These are phyloP conservation scores for Chymomyza procnemis DNA, from an alignment of 2,888 invertebrate genomes.

Conservation along the genomic window DNA sequence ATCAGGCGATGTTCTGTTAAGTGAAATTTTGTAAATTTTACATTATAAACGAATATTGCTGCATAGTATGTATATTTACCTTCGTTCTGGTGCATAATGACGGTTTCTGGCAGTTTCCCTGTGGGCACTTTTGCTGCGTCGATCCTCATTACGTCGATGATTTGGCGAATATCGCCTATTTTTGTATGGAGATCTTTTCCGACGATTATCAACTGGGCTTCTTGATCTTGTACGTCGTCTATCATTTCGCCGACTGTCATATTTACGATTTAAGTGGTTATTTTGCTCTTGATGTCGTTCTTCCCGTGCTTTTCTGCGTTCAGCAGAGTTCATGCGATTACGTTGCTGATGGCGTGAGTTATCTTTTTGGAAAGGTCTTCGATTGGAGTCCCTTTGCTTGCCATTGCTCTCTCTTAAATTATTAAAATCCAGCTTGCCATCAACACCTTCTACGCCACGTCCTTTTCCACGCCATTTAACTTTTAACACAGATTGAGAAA, in stretches of 20 bases:
- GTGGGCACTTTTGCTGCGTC: conserved; percentile 24
- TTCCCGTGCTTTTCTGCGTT: conserved; percentile 59
- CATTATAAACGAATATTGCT: background rate
- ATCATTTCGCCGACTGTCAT: conserved; percentile 22
- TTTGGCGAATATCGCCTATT: conserved; percentile 24
- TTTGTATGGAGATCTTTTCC: conserved; percentile 21
- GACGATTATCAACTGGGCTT: conserved; percentile 14
- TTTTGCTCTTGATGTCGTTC: conserved; percentile 61
- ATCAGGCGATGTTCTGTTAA: conserved; percentile 4
- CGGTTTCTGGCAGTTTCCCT: background rate
- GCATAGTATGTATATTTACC: conserved; percentile 29
- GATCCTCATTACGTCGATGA: conserved; percentile 16
- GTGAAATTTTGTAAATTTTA: background rate
- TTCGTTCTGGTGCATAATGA: conserved; percentile 8
- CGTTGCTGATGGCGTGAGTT: conserved; percentile 4
- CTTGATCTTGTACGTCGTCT: conserved; percentile 17
- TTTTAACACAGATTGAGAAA: conserved; percentile 98
- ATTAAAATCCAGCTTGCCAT: conserved; percentile 70
- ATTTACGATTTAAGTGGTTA: conserved; percentile 23
- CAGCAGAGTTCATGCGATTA: conserved; percentile 38
- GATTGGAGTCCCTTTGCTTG: background rate
- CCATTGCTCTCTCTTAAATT: conserved; percentile 49
- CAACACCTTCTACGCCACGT: conserved; percentile 81
- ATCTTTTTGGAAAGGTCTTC: background rate
- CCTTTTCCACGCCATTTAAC: conserved; percentile 94